Percentiles rank a stretch among this genome's conserved stretches.
Conservation (phyloP, 2,797 vertebrate genomes). For the Mormyrops boulengeri region DNA sequence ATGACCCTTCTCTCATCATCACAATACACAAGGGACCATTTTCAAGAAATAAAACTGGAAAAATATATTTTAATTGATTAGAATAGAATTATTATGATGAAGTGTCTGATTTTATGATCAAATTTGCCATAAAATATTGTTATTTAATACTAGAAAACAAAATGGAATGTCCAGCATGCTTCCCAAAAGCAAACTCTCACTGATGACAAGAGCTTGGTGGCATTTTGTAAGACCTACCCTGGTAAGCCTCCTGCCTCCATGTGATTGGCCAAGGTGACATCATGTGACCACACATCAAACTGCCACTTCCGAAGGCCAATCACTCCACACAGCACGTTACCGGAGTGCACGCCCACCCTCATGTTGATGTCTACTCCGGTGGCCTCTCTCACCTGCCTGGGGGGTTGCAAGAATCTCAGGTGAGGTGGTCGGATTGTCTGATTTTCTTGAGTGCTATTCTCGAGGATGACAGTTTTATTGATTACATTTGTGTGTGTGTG, state of each 20-base stretch:
- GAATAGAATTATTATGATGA: neutral
- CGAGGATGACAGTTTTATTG: neutral
- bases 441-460: neutral
- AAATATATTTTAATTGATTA: neutral
- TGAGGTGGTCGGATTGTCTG: neutral
- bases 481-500: neutral
- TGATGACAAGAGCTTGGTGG: neutral
- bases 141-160: neutral
- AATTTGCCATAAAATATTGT: neutral
- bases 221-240: constrained; percentile 62
- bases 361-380: constrained; percentile 96
- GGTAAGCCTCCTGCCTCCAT: constrained; percentile 95
- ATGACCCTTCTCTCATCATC: neutral
- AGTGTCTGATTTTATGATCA: neutral
- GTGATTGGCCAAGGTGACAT: constrained; percentile 92
- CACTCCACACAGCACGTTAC: constrained; percentile 91
- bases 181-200: neutral
- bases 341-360: constrained; percentile 93
- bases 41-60: neutral
- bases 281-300: constrained; percentile 97
- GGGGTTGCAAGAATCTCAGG: constrained; percentile 2
- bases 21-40: neutral
- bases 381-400: constrained; percentile 87
- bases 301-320: constrained; percentile 98
- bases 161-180: neutral